Conservation (phyloP, 2,888 invertebrate genomes). For the Polydrusus tereticollis region DNA sequence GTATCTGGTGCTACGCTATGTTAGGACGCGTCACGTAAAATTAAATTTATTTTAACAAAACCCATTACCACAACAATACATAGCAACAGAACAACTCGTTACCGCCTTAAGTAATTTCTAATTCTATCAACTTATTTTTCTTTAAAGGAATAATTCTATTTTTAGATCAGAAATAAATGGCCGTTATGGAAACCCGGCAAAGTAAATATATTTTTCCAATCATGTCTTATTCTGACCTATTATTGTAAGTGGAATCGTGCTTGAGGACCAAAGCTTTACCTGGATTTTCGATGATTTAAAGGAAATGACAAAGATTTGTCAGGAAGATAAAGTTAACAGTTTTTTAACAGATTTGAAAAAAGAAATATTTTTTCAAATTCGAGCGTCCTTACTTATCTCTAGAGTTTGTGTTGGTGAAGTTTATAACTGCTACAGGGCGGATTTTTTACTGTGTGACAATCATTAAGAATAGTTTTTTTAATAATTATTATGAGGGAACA, state of each 20-base stretch:
- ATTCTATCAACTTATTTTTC: neutral
- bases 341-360: neutral
- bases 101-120: neutral
- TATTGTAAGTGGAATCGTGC: neutral
- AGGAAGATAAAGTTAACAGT: neutral
- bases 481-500: too few species aligned
- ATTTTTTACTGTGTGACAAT: too few species aligned
- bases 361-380: neutral
- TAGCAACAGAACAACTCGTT: too few species aligned
- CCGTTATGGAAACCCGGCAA: neutral
- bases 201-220: slow-evolving; percentile 5
- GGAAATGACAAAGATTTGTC: slow-evolving; percentile 6
- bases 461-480: too few species aligned
- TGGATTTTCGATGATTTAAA: neutral
- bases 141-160: neutral
- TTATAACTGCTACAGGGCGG: too few species aligned
- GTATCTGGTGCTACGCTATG: too few species aligned
- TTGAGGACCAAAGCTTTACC: neutral
- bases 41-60: too few species aligned
- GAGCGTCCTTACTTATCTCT: neutral
- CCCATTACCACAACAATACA: too few species aligned
- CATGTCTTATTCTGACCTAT: neutral
- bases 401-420: too few species aligned
- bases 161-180: neutral
- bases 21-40: too few species aligned